Conservation (phyloP, 2,113 vertebrate species). For the Corapipo altera region DNA sequence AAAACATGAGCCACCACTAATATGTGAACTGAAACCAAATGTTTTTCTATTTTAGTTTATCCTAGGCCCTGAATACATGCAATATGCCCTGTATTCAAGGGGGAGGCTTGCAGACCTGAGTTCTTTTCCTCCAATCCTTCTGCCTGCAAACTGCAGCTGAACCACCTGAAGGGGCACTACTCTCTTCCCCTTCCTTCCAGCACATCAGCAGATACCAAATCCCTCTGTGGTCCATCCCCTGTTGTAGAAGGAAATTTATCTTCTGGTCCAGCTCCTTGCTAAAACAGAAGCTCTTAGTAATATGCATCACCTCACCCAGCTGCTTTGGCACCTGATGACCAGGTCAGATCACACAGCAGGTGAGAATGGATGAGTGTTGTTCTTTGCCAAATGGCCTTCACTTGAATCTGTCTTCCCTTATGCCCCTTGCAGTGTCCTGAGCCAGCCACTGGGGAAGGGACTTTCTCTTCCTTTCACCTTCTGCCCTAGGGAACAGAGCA, state of each 20-base stretch:
- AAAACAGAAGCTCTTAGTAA: not conserved
- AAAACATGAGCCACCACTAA: not conserved
- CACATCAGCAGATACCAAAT: not conserved
- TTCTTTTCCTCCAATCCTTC: not conserved
- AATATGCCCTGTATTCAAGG: not conserved
- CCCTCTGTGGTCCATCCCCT: not conserved
- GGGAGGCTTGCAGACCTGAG: not conserved
- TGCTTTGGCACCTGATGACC: not conserved
- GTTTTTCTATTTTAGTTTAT: constrained; percentile 1
- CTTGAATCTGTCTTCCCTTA: not conserved
- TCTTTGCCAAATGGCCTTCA: not conserved
- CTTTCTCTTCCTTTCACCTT: not conserved
- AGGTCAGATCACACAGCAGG: not conserved
- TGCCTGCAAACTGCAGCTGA: not conserved
- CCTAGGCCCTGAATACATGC: not conserved
- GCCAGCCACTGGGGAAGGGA: not conserved
- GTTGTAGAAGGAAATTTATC: not conserved
- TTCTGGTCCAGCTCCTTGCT: not conserved
- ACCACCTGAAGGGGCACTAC: not conserved
- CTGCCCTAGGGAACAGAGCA: not conserved
- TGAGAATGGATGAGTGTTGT: not conserved
- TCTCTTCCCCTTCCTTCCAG: not conserved
- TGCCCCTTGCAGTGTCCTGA: not conserved
- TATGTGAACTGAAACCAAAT: constrained; percentile 25
- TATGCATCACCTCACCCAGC: accelerated